A percentile compares a stretch with the other conserved stretches of the same genome.
Evolutionary conservation across 1,140 invertebrate genomes (phyloP).

Genomic region (Cecropterus lyciades): DNA sequence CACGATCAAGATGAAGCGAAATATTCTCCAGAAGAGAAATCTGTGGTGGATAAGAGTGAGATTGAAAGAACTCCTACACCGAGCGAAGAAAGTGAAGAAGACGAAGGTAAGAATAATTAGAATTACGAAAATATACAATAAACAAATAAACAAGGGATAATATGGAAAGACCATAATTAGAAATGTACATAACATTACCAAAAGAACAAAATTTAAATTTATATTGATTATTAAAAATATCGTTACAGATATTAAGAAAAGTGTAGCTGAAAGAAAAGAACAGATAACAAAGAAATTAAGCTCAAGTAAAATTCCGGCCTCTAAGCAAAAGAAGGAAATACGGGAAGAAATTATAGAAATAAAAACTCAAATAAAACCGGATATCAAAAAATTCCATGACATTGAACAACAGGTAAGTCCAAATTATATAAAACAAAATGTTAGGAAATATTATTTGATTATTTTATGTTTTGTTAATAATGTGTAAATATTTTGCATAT

Average conservation of each 20-base stretch:
- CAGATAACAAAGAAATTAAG: conserved; percentile 89
- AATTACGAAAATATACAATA: background rate
- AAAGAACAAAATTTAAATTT: too few species aligned
- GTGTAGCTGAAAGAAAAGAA: conserved; percentile 88
- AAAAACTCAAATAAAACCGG: conserved; percentile 86
- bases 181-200: too few species aligned
- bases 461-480: too few species aligned
- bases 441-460: too few species aligned
- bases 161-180: too few species aligned
- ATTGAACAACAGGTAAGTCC: conserved; percentile 71
- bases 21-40: conserved; percentile 90
- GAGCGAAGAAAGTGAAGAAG: conserved; percentile 86
- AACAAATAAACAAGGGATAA: background rate
- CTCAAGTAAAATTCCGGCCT: conserved; percentile 87
- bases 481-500: background rate
- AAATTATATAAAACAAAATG: too few species aligned
- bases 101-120: conserved; percentile 72
- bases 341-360: conserved; percentile 89
- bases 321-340: conserved; percentile 88
- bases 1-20: conserved; percentile 88
- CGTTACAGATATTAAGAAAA: conserved; percentile 84
- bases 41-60: conserved; percentile 84
- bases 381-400: conserved; percentile 82
- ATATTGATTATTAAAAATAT: too few species aligned
- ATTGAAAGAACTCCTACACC: conserved; percentile 81